phyloP scores from a whole-genome alignment of 1,140 invertebrate genomes.

The Oryzaephilus surinamensis region DNA sequence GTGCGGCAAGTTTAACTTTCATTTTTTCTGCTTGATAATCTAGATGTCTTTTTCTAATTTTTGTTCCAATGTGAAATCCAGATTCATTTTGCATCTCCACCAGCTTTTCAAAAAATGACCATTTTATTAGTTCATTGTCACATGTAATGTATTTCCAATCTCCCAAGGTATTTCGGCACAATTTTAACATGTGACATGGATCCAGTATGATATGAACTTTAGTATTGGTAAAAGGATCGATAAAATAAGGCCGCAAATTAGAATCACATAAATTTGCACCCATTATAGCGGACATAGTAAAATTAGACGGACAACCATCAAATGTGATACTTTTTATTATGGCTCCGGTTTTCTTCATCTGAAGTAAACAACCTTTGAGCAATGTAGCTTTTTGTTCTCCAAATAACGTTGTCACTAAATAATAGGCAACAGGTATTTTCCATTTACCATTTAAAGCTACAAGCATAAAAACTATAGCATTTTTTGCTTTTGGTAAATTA shows the following conservation, averaged over 20 bases:
- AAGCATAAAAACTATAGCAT: conserved; percentile 28
- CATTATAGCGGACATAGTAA: too few relatives aligned
- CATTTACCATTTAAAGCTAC: too few relatives aligned
- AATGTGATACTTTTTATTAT: too few relatives aligned
- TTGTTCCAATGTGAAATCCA: conserved; percentile 17
- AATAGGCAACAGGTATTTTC: too few relatives aligned
- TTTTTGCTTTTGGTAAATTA: conserved; percentile 17
- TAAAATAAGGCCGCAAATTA: conserved; percentile 26
- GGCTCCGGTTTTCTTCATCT: too few relatives aligned
- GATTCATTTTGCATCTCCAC: conserved; percentile 12
- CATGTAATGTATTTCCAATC: conserved; percentile 15
- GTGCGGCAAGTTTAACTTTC: conserved; percentile 23
- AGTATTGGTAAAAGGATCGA: conserved; percentile 20
- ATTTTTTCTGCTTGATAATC: conserved; percentile 21
- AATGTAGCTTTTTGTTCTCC: too few relatives aligned
- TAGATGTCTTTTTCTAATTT: conserved; percentile 17
- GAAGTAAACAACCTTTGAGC: too few relatives aligned
- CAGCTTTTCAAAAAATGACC: conserved; percentile 18
- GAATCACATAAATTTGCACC: conserved; percentile 20
- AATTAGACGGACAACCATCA: conserved; percentile 14
- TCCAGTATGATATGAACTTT: conserved; percentile 29
- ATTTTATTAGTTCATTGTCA: conserved; percentile 15
- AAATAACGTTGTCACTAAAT: too few relatives aligned
- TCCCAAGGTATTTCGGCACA: conserved; percentile 29
- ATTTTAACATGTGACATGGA: conserved; percentile 35